Evolutionary conservation across 1,140 invertebrate genomes (phyloP), one percentile per base, ranked within the genome.

Genomic region (Galendromus occidentalis): DNA sequence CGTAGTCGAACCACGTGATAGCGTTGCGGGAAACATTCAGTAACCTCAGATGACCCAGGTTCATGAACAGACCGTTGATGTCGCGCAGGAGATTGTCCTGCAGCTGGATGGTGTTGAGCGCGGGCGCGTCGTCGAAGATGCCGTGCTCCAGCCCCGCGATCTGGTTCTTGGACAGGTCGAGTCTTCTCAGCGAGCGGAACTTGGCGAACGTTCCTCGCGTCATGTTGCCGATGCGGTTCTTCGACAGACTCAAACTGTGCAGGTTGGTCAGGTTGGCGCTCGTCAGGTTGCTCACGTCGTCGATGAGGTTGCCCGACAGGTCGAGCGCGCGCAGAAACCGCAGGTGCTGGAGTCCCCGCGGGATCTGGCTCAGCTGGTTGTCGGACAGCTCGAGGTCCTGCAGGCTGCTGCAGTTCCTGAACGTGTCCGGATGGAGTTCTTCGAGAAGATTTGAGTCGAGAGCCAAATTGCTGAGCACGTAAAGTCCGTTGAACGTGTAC

Each of bases 1-100:
- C 86, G 73, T 88, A 91, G 74, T 91, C 88, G 73, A 91, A 91
- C 86, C 86, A 88, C 47, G 87, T 83, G 71, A 92, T 77, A 72
- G 79, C 79, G 79, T 92, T 91, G 76, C 88, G 85, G 0, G 87
- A 89, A n/a, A 91, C 78, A 75, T 92, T 91, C 42, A 92, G 76
- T 83, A 88, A 85, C 69, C 90, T 75, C 30, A 92, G 78, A 67
- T 84, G 86, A 0, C 85, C 80, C 7, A 91, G 76, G 14, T 85
- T 85, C 28, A 85, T 82, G 72, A 91, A 89, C 2, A 89, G 83
- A 0, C 86, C 87, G 75, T 89, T 87, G 42, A 92, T 86, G 70
- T 90, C 86, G 7, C 85, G 84, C 25, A 92, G 78, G 71, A 85
- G 86, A 73, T 91, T 92, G 12, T 85, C 85, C 72, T 92, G 88